Base-by-base conservation (phyloP, 2,113 vertebrate genomes). In the Oryzias celebensis region DNA sequence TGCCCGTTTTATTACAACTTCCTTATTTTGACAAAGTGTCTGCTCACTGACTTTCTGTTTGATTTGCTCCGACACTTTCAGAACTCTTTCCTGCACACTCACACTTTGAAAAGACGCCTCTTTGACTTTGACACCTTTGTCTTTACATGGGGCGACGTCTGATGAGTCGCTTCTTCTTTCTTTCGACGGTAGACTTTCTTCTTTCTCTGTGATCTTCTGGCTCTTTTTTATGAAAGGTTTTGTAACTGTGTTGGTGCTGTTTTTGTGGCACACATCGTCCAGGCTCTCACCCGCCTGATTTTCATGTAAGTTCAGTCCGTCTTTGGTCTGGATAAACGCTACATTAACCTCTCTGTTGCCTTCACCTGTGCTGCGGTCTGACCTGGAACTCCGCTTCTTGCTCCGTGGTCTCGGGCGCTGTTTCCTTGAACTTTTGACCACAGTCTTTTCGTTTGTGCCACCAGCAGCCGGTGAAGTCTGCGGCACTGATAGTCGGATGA, bases 261-360 rank as follows among this genome's bases (percentile, higher is more conserved):
- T 49, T 41, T 77, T 68, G 36, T 76, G 45, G 67, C 16, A 73
- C 64, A 62, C 77, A 6, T 28, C 66, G 18, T 24, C 70, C 0
- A 16, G 74, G 28, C 60, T 67, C 53, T 82, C 70, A 54, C 52
- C 54, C 13, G 65, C 8, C 3, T 64, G 75, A 67, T 43, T 45
- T 42, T 68, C 78, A 28, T 65, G 66, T 53, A 59, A 26, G 60
- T 80, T 79, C 5, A 23, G 71, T 62, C 79, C 58, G 72, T 85
- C 77, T 3, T 60, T 43, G 7, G 89, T 77, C 56, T 85, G 87
- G 26, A 89, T 87, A 72, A 75, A 81, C 84, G 90, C 81, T 69
- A 90, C 90, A 76, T 76, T 87, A 14, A 81, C 88, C 50, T 78
- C 90, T 75, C 71, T 74, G 73, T 84, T 90, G 55, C 86, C 80